A percentile compares a stretch with the other conserved stretches of the same genome.
Conservation (phyloP, 2,113 vertebrate genomes). For the Fulmarus glacialis region DNA sequence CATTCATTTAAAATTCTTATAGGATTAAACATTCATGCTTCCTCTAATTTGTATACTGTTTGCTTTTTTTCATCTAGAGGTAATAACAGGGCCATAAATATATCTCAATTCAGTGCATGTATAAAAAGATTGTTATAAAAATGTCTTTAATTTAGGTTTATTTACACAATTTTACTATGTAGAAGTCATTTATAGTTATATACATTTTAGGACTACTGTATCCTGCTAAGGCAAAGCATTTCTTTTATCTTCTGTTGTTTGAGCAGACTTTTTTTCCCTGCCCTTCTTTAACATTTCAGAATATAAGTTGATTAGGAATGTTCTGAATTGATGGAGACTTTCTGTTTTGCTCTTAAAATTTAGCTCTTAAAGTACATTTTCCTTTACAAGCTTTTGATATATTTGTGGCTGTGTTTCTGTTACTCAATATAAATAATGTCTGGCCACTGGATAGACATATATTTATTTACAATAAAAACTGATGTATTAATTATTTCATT, state of each 20-base stretch:
- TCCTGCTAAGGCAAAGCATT: background rate
- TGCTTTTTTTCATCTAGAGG: background rate
- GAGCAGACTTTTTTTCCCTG: background rate
- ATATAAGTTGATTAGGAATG: background rate
- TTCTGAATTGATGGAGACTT: background rate
- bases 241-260: background rate
- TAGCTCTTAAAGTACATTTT: background rate
- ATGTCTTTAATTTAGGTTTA: background rate
- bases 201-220: background rate
- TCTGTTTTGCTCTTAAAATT: conserved; percentile 14
- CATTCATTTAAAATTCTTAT: background rate
- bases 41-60: background rate
- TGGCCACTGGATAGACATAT: conserved; percentile 17
- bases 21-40: background rate
- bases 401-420: conserved; percentile 31
- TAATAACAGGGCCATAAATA: conserved; percentile 28
- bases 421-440: conserved; percentile 2
- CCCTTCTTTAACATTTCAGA: background rate
- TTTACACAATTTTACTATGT: background rate
- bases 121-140: conserved; percentile 8
- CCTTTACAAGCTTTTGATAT: conserved; percentile 8
- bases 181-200: background rate
- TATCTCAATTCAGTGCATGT: background rate
- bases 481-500: conserved; percentile 43
- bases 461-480: conserved; percentile 32